Percentiles rank a stretch among this genome's conserved stretches.
Conservation (phyloP, 2,113 vertebrate genomes). For the Salminus brasiliensis region DNA sequence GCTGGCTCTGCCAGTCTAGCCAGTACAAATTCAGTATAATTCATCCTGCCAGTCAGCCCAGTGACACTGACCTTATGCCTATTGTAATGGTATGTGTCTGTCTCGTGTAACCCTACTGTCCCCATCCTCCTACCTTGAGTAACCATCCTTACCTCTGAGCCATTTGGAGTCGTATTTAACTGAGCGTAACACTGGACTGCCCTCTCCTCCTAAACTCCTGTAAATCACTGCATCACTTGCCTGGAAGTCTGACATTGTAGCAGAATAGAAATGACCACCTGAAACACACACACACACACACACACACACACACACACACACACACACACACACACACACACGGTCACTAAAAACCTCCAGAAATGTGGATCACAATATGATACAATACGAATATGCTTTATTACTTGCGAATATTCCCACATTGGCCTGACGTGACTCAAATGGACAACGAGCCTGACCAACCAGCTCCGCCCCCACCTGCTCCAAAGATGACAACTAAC, state of each 20-base stretch:
- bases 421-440: constrained; percentile 86
- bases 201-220: constrained; percentile 83
- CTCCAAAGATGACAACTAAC: constrained; percentile 72
- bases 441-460: constrained; percentile 90
- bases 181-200: constrained; percentile 79
- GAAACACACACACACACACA: constrained; percentile 1
- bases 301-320: no score
- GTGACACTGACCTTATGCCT: no score
- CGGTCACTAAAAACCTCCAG: no score
- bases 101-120: neutral
- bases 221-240: constrained; percentile 90
- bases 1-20: neutral
- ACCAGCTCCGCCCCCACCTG: constrained; percentile 85
- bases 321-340: no score
- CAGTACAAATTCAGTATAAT: no score
- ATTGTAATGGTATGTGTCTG: no score
- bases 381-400: neutral
- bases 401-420: constrained; percentile 88
- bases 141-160: constrained; percentile 86
- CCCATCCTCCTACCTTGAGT: no score
- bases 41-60: no score
- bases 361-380: no score
- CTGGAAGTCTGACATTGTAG: constrained; percentile 88
- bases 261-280: constrained; percentile 89
- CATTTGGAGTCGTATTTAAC: constrained; percentile 93